Evolutionary conservation across 2,113 vertebrate genomes (phyloP), one percentile per base, ranked within the genome.

Genomic region (Equus quagga): DNA sequence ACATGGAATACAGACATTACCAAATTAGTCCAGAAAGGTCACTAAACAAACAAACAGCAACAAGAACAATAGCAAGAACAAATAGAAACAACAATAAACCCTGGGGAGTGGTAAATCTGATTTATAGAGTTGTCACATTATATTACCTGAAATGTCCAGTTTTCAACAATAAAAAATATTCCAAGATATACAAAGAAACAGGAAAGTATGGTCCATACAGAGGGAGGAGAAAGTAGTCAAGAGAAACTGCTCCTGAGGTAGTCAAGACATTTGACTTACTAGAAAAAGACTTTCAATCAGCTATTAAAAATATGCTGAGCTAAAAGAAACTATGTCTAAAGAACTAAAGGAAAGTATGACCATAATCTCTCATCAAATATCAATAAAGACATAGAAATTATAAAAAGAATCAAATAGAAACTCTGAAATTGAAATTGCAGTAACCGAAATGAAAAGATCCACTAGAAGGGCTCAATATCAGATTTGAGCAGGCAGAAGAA

Each of bases 321-420:
- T 80, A 33, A 95, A 86, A 54, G 6, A 72, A 93, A 94, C 1
- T 23, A 56, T 78, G 56, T 79, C 15, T 78, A 84, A 94, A 85
- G 64, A 46, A 84, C 28, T 79, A 84, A 76, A 85, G 64, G 51
- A 87, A 94, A 78, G 14, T 76, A 76, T 79, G 79, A 79, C 21
- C 41, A 54, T 8, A 70, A 23, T 89, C 11, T 12, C 62, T 49
- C 9, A 76, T 4, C 51, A 90, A 84, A 67, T 89, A 82, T 18
- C 36, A 93, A 54, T 60, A 93, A 93, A 87, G 23, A 69, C 36
- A 44, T 31, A 65, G 18, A 79, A 89, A 79, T 62, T 84, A 96
- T 56, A n/a, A 46, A 62, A 85, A 80, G 36, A 76, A 76, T 54
- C 28, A 83, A 28, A 67, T 26, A 58, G 13, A 56, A 86, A 54